Evolutionary conservation across 2,888 invertebrate genomes (phyloP).

Genomic region (Acrobasis suavella): DNA sequence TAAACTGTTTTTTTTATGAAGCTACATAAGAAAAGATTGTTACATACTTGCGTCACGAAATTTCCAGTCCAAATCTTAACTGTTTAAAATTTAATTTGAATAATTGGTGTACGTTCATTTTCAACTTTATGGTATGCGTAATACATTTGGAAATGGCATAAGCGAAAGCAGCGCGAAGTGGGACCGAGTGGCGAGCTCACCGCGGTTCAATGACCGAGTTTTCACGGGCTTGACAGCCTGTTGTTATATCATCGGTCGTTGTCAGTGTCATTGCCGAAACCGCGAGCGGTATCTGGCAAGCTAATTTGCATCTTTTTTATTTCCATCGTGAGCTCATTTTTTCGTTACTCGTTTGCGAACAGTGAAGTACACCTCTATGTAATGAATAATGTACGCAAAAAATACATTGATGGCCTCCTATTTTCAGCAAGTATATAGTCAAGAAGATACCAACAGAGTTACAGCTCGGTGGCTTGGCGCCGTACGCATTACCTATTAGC

Average conservation of each 20-base stretch:
- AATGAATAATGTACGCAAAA: slow-evolving; percentile 33
- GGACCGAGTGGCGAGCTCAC: slow-evolving; percentile 56
- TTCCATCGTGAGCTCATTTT: slow-evolving; percentile 52
- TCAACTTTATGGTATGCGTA: slow-evolving; percentile 57
- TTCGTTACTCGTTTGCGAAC: slow-evolving; percentile 54
- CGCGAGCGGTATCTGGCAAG: slow-evolving; percentile 48
- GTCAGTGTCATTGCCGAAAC: slow-evolving; percentile 83
- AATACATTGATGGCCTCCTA: slow-evolving; percentile 20
- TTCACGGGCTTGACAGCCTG: slow-evolving; percentile 82
- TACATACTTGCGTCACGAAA: slow-evolving; percentile 54
- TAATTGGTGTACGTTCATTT: slow-evolving; percentile 45
- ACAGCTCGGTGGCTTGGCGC: too few species aligned
- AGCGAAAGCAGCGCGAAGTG: slow-evolving; percentile 66
- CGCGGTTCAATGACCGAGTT: slow-evolving; percentile 81
- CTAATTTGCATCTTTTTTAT: slow-evolving; percentile 63
- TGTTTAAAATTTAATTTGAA: slow-evolving; percentile 50
- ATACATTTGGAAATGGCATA: slow-evolving; percentile 70
- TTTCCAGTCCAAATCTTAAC: slow-evolving; percentile 55
- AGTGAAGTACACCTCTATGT: slow-evolving; percentile 34
- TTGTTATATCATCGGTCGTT: slow-evolving; percentile 80
- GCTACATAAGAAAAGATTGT: slow-evolving; percentile 35
- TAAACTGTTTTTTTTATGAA: not conserved
- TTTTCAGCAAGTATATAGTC: not conserved
- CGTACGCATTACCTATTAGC: too few species aligned
- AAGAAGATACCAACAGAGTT: too few species aligned